Base-by-base conservation (phyloP, 2,888 invertebrate species). In the Incurvaria masculella region DNA sequence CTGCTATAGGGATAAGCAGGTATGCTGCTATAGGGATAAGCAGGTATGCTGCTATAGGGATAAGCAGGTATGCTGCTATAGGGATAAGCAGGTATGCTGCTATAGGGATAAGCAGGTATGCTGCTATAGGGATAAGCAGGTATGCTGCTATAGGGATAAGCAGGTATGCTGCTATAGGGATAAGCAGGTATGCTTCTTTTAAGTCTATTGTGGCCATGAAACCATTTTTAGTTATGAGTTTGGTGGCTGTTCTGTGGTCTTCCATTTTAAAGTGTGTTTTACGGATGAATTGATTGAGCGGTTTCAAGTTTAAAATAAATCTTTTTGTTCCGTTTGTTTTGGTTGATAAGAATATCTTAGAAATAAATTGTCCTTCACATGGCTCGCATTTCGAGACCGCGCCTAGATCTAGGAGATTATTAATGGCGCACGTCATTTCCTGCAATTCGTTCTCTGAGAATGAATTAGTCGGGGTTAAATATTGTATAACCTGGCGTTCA, bases 291-390 rank as follows among this genome's bases (percentile, higher is more conserved):
- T 39, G n/a, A 39, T 39, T 39, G 6, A 39, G 39, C 8, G 39
- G 6, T n/a, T 39, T 39, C 14, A 42, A 39, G 14, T 39, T 39
- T 5, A 39, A 39, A 10, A 39, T 39, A 39, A 39, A 39, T 5
- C 39, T n/a, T n/a, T 39, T 39, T 4, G 4, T 14, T 8, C 39
- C 39, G 5, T 39, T 39, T n/a, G 39, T 4, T 39, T 39, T 39
- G 18, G 39, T 5, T n/a, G 39, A 4, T 39, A 39, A 39, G 14
- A 42, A 42, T 26, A 48, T 55, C 19, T 43, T 49, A 21, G 51
- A 55, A 18, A 55, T 19, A 43, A 38, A 55, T 21, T 52, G 46
- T 14, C 45, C 47, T 1, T 17, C 1, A 8, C 1, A 14, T 21
- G 46, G 43, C 20, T 20, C 20, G n/a, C 23, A 23, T 23, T 5